These are phyloP conservation scores for Diplodus sargus DNA, from an alignment of 2,797 vertebrate genomes.

Conservation along the genomic window DNA sequence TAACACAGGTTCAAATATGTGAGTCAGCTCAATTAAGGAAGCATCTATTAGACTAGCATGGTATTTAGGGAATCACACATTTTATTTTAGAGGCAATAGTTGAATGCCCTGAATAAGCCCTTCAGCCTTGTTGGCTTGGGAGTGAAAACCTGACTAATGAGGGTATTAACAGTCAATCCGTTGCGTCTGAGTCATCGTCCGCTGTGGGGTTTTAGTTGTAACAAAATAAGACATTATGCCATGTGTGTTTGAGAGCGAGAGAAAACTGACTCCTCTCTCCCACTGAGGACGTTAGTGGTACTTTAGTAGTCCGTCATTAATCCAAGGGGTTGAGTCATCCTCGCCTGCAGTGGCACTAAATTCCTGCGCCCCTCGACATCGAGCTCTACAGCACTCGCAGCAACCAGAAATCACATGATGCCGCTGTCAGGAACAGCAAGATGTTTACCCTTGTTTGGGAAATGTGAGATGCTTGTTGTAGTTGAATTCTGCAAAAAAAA, in stretches of 20 bases:
- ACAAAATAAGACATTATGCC: constrained; percentile 68
- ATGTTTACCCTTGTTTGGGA: constrained; percentile 52
- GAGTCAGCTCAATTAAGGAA: constrained; percentile 36
- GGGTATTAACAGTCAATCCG: constrained; percentile 67
- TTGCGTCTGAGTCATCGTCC: constrained; percentile 66
- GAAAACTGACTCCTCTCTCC: constrained; percentile 67
- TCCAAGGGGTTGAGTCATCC: constrained; percentile 77
- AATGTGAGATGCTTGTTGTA: constrained; percentile 39
- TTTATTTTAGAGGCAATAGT: constrained; percentile 46
- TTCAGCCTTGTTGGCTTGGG: constrained; percentile 53
- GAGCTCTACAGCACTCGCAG: constrained; percentile 50
- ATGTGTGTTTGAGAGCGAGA: constrained; percentile 35
- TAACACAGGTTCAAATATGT: constrained; percentile 29
- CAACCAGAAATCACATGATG: constrained; percentile 57
- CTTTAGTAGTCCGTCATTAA: constrained; percentile 78
- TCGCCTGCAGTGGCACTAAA: constrained; percentile 74
- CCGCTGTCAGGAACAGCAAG: constrained; percentile 32
- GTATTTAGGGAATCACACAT: constrained; percentile 49
- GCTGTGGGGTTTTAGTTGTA: constrained; percentile 58
- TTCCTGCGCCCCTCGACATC: constrained; percentile 67
- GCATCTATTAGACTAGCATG: constrained; percentile 16
- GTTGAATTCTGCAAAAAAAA: constrained; percentile 1
- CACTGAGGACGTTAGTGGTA: constrained; percentile 72
- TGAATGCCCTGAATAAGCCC: constrained; percentile 54
- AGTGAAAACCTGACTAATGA: constrained; percentile 73